Evolutionary conservation across 2,113 vertebrate genomes (phyloP).

Genomic region (Antechinus stuartii): DNA sequence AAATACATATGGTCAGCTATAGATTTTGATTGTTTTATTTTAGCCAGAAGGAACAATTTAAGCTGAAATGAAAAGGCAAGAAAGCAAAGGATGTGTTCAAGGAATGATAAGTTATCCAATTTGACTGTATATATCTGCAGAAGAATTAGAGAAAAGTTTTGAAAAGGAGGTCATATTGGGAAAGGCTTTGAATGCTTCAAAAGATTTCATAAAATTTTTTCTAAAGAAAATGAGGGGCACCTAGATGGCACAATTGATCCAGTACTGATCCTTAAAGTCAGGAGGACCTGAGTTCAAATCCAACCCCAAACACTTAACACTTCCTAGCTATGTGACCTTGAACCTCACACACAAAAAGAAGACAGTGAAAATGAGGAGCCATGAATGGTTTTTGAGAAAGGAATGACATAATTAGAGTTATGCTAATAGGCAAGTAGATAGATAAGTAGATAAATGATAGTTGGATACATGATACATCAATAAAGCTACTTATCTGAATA

Average conservation of each 20-base stretch:
- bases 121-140: neutral
- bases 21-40: neutral
- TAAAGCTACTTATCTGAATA: neutral
- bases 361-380: neutral
- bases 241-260: no score
- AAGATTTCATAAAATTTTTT: neutral
- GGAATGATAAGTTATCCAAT: constrained; percentile 13
- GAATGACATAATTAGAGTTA: neutral
- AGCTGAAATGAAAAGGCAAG: constrained; percentile 17
- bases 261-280: no score
- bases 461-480: neutral
- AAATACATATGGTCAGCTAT: neutral
- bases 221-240: neutral
- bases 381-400: neutral
- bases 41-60: neutral
- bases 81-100: neutral
- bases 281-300: no score
- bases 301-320: no score
- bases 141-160: neutral
- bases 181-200: neutral
- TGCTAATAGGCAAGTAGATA: neutral
- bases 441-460: neutral
- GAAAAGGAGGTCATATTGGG: neutral
- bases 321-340: no score
- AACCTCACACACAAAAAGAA: no score